Conservation (phyloP, 1,140 invertebrate species). For the Musca domestica region DNA sequence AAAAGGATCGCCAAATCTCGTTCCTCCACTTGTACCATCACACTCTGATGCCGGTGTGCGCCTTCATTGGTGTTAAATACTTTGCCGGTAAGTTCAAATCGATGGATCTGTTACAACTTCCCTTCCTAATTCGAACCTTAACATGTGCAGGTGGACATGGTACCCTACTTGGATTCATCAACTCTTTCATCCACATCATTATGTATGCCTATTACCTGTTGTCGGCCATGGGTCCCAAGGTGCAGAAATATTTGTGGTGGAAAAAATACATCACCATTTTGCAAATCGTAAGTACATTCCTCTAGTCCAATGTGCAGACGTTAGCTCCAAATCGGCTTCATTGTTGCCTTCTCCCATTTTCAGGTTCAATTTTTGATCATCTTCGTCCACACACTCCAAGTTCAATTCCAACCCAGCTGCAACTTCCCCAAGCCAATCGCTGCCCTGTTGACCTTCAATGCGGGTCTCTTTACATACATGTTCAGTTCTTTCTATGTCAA, state of each 20-base stretch:
- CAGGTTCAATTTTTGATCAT: slow-evolving; percentile 80
- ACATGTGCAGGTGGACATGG: slow-evolving; percentile 68
- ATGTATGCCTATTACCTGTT: slow-evolving; percentile 87
- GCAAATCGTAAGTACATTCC: slow-evolving; percentile 67
- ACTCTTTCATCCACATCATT: slow-evolving; percentile 73
- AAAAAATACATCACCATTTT: slow-evolving; percentile 84
- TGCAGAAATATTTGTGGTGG: slow-evolving; percentile 89
- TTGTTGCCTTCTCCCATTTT: slow-evolving; percentile 26
- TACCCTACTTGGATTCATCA: slow-evolving; percentile 79
- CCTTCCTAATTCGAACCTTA: too few relatives aligned
- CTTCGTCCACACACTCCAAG: slow-evolving; percentile 66
- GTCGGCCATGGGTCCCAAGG: slow-evolving; percentile 74
- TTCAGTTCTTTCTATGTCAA: slow-evolving; percentile 81
- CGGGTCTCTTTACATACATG: slow-evolving; percentile 77
- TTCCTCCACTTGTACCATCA: slow-evolving; percentile 78
- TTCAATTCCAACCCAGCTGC: slow-evolving; percentile 62
- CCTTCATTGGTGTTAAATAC: slow-evolving; percentile 84
- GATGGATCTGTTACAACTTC: too few relatives aligned
- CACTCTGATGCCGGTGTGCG: slow-evolving; percentile 68
- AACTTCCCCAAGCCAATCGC: slow-evolving; percentile 67
- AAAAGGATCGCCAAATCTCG: slow-evolving; percentile 72
- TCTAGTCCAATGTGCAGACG: background rate
- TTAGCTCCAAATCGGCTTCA: background rate
- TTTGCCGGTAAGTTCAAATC: slow-evolving; percentile 57
- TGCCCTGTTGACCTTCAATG: slow-evolving; percentile 69